These are phyloP conservation scores for Carassius carassius DNA, from an alignment of 2,113 vertebrate species.

Conservation along the genomic window DNA sequence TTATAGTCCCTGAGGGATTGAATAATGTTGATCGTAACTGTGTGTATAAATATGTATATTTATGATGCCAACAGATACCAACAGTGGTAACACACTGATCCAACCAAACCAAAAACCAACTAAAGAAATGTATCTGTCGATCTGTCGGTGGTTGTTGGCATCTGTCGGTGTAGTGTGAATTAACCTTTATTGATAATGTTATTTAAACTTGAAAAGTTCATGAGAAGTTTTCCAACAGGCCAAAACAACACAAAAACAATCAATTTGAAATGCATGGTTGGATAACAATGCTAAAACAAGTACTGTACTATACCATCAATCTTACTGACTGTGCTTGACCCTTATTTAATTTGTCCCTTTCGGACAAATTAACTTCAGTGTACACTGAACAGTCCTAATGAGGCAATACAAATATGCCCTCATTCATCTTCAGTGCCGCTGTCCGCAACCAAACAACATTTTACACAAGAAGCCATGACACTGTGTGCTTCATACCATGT, in stretches of 20 bases:
- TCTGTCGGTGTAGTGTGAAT: neutral
- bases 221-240: neutral
- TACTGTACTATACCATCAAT: constrained; percentile 42
- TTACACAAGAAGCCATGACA: constrained; percentile 7
- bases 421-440: constrained; percentile 44
- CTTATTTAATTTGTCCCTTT: too few relatives aligned
- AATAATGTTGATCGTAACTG: too few relatives aligned
- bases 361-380: constrained; percentile 34
- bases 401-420: constrained; percentile 18
- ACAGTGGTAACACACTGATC: neutral
- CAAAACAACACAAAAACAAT: neutral
- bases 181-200: neutral
- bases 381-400: neutral
- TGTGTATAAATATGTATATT: too few relatives aligned
- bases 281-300: constrained; percentile 16
- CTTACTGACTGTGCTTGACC: constrained; percentile 39
- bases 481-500: constrained; percentile 14
- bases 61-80: too few relatives aligned
- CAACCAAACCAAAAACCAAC: neutral
- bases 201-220: constrained; percentile 7
- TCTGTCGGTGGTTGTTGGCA: neutral
- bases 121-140: neutral
- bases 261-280: neutral
- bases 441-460: constrained; percentile 39
- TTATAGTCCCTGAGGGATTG: too few relatives aligned